Base-by-base conservation (phyloP, 2,888 invertebrate species). In the Nemoura dubitans region DNA sequence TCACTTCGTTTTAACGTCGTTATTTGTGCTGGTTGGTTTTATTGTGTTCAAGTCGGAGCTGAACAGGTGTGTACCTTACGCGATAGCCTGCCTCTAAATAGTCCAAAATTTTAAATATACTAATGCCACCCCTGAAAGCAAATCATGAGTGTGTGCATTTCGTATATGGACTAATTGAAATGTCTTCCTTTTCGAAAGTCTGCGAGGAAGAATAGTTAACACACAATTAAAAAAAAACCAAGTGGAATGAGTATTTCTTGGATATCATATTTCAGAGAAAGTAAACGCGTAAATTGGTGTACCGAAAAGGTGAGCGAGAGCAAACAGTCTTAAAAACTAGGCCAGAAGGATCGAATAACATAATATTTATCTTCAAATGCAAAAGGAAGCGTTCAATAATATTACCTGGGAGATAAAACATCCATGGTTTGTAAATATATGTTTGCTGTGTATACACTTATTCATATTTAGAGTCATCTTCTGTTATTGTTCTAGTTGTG, bases 1-100 rank as follows among this genome's bases (percentile, higher is more conserved):
- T 78, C 78, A 78, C 78, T 78, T 78, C 78, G n/a, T 78, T 36
- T 36, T 3, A 36, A 78, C 27, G 5, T 78, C 78, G 78, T 78
- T 78, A 78, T 25, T 25, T 76, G 14, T 21, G 5, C 2, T 21
- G 76, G 14, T 76, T 78, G 14, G 78, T 10, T 14, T 78, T 27
- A 27, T 78, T 78, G 78, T 78, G 78, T 6, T 26, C 36, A 36
- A 36, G 3, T 36, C 78, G 25, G 78, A 78, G 14, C 78, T 10
- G 78, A 7, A 78, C 28, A 59, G 59, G 59, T 59, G 59, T 21
- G 59, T 2, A 10, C 10, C 3, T 59, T 6, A 36, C 59, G 21
- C 59, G 59, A 1, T 59, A 7, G 14, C 21, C 14, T 59, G 59
- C 14, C 14, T 7, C 14, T 59, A 59, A 59, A 7, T 59, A 14